Evolutionary conservation across 2,888 invertebrate species (phyloP), one percentile per base, ranked within the genome.

Genomic region (Perdita meconis): DNA sequence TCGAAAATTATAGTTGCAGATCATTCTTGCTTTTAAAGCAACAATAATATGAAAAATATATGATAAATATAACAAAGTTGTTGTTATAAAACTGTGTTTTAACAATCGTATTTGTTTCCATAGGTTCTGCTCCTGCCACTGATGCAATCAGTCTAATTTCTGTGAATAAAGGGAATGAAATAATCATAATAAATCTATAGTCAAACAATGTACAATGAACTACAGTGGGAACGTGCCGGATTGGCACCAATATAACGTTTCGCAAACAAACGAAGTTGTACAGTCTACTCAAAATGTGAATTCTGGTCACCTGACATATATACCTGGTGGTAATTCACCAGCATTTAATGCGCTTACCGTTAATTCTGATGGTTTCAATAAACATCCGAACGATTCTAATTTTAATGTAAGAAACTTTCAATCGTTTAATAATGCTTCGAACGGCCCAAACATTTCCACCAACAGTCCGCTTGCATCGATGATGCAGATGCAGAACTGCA

Each of bases 191-290:
- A 71, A 61, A 75, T 59, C 47, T 71, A 67, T 63, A 75, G 10
- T 59, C 72, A 85, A 78, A 90, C 82, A 83, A 92, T 92, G 92
- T 90, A 91, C 92, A 90, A 92, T 92, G 92, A 92, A 89, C 90
- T 91, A 91, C 91, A 75, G 87, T 85, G 90, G 89, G 83, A 92
- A 88, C 81, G 89, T 92, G 90, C 90, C 92, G 86, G 92, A 92
- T 86, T 92, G 92, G 92, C 92, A 92, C 87, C 92, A 92, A 78
- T 92, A 90, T 87, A 91, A 90, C 85, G 84, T 89, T 65, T 73
- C 88, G 59, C 90, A 89, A 82, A 84, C 89, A 81, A 78, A 86
- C 50, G 89, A 90, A 50, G 82, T 75, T 60, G 75, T 89, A 74
- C 53, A 88, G 36, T 69, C 75, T 13, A 68, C 83, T 16, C 91